Conservation (phyloP, 1,140 invertebrate genomes). For the Pantala flavescens region DNA sequence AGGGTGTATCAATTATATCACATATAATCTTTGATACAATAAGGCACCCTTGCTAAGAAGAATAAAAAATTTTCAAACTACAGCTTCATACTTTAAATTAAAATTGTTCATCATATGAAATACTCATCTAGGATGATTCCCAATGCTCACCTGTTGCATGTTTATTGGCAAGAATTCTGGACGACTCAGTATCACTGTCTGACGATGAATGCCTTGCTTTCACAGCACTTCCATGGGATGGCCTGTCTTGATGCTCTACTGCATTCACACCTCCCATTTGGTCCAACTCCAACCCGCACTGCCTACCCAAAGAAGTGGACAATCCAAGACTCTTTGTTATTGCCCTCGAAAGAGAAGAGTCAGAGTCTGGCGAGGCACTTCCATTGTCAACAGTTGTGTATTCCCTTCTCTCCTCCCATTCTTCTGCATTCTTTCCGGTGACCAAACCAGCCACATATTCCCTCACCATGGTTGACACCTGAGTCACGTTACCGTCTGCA, state of each 20-base stretch:
- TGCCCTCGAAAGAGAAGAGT: slow-evolving; percentile 32
- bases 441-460: neutral
- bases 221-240: neutral
- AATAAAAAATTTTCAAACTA: too few relatives aligned
- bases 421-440: neutral
- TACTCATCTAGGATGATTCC: too few relatives aligned
- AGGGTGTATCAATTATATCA: too few relatives aligned
- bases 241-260: neutral
- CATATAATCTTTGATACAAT: too few relatives aligned
- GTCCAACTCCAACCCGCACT: slow-evolving; percentile 30
- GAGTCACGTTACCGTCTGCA: neutral
- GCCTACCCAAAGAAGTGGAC: slow-evolving; percentile 31
- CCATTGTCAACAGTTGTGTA: neutral
- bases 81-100: too few relatives aligned
- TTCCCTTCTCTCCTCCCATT: neutral
- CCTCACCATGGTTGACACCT: neutral
- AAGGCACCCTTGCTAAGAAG: too few relatives aligned
- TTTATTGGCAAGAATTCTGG: neutral
- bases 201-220: neutral
- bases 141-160: too few relatives aligned
- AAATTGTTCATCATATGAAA: too few relatives aligned
- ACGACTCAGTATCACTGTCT: neutral
- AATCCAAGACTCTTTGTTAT: slow-evolving; percentile 33
- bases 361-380: slow-evolving; percentile 25
- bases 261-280: slow-evolving; percentile 21